Evolutionary conservation across 2,888 invertebrate species (phyloP), one percentile per base, ranked within the genome.

Genomic region (Scotopteryx bipunctaria): DNA sequence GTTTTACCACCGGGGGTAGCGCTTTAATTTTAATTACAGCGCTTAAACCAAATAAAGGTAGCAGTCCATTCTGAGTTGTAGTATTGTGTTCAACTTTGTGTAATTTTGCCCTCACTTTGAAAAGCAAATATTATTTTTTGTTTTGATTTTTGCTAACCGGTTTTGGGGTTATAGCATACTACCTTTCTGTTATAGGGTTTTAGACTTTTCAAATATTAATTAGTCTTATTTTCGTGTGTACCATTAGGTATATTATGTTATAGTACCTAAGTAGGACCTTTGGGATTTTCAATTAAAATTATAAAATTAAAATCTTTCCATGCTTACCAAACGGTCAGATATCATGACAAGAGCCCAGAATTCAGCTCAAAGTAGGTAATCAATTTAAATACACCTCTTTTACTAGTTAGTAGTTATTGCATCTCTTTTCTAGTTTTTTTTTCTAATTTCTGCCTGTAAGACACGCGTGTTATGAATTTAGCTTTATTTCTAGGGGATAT

Each of bases 291-390:
- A 13, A 25, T 38, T 42, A 37, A 43, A 53, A 38, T 11, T 19
- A 8, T 35, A 32, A 31, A 41, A 41, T 38, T 42, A 35, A 47
- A 53, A 53, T 48, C 40, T 54, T 54, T 54, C 44, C 54, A 54
- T 54, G 54, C 54, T 11, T 54, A 44, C 54, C 54, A 29, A 54
- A 54, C 40, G 54, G 54, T 54, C 54, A 54, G 54, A 49, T 54
- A 54, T 41, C 54, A 54, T 54, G 54, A 54, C 54, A 54, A 54
- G 54, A 54, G 54, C 48, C 54, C 40, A 33, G 54, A 54, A 54
- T 44, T 54, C 54, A 54, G 48, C 54, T 54, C 48, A 54, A 54
- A 54, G 54, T 54, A 54, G 54, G 54, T 54, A 54, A 54, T 54
- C 54, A 54, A 29, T 48, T 54, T 48, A 54, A 44, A 48, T 49